Evolutionary conservation across 2,797 vertebrate species (phyloP).

Genomic region (Naso thynnoides): DNA sequence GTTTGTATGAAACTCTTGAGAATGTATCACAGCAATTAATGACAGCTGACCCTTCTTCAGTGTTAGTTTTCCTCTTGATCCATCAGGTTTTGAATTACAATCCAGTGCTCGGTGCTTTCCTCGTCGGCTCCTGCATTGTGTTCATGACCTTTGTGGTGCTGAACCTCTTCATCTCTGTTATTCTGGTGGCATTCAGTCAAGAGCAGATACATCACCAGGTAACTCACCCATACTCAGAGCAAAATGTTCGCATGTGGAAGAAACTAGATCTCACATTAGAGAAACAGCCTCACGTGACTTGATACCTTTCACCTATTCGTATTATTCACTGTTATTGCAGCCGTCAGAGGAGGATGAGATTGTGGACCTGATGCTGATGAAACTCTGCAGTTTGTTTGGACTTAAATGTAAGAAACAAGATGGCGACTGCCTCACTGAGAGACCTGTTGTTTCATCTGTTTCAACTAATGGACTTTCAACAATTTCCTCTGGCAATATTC

Average conservation of each 20-base stretch:
- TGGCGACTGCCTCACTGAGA: constrained; percentile 24
- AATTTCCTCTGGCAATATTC: constrained; percentile 45
- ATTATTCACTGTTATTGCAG: constrained; percentile 77
- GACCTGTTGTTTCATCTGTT: constrained; percentile 22
- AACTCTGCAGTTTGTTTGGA: constrained; percentile 91
- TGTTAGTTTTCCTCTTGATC: constrained; percentile 7
- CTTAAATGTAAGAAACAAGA: constrained; percentile 87
- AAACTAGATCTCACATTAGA: background rate
- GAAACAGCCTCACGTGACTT: background rate
- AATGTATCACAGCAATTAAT: constrained; percentile 1
- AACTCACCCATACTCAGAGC: constrained; percentile 16
- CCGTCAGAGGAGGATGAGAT: constrained; percentile 95
- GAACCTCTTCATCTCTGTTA: constrained; percentile 97
- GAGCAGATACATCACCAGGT: constrained; percentile 94
- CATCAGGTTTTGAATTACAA: constrained; percentile 92
- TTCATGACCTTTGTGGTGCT: constrained; percentile 98
- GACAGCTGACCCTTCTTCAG: constrained; percentile 1
- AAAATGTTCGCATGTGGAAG: constrained; percentile 6
- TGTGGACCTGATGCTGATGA: constrained; percentile 91
- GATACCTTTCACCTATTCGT: constrained; percentile 5
- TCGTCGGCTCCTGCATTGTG: constrained; percentile 95
- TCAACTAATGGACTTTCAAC: constrained; percentile 45
- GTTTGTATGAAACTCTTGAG: constrained; percentile 73
- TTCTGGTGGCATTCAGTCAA: constrained; percentile 95
- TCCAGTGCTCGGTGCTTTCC: constrained; percentile 91